Percentiles rank a stretch among this genome's conserved stretches.
These are phyloP conservation scores for Parnassius glacialis DNA, from an alignment of 2,888 invertebrate genomes.

Conservation along the genomic window DNA sequence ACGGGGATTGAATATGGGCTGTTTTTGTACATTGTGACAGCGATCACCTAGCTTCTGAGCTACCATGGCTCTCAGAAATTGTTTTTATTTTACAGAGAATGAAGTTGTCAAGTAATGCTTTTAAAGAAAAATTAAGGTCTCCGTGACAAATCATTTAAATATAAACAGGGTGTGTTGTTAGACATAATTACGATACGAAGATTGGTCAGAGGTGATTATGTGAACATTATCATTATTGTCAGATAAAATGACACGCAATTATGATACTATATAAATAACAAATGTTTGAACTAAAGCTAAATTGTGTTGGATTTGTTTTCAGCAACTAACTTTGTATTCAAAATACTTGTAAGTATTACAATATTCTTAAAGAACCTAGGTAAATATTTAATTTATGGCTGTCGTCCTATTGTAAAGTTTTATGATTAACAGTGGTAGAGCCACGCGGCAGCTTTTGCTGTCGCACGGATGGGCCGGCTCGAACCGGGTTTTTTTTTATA, in stretches of 20 bases:
- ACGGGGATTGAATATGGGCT: too few species aligned
- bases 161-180: constrained; percentile 22
- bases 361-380: not conserved
- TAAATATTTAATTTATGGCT: too few species aligned
- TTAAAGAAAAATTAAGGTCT: not conserved
- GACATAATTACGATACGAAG: constrained; percentile 13
- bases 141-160: constrained; percentile 15
- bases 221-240: constrained; percentile 23
- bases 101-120: too few species aligned
- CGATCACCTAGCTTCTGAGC: too few species aligned
- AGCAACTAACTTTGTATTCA: not conserved
- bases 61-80: too few species aligned
- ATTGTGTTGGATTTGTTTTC: not conserved
- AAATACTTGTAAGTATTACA: not conserved
- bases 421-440: too few species aligned
- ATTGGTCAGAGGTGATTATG: constrained; percentile 17
- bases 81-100: too few species aligned
- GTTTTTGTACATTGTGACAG: too few species aligned
- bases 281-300: not conserved
- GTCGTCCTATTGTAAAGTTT: too few species aligned
- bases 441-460: too few species aligned
- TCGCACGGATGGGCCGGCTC: too few species aligned
- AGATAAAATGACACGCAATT: constrained; percentile 20
- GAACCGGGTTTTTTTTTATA: too few species aligned
- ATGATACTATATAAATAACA: constrained; percentile 5